Base-by-base conservation (phyloP, 2,888 invertebrate genomes). In the Formica aserva region DNA sequence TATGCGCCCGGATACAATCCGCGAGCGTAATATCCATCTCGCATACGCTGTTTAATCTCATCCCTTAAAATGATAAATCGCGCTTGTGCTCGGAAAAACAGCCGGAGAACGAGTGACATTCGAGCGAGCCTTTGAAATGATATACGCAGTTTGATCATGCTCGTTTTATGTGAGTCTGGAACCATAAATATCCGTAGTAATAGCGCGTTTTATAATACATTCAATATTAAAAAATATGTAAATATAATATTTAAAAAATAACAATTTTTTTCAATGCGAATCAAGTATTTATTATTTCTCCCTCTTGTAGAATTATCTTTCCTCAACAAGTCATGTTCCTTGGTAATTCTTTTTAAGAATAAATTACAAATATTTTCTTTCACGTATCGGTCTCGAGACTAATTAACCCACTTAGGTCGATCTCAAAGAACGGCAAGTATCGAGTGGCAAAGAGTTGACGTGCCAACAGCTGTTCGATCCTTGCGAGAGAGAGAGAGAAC, bases 1-100 rank as follows among this genome's bases (percentile, higher is more conserved):
- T 77, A 85, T 85, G 85, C 83, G 69, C 77, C 78, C 77, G 72
- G 72, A 52, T 66, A 77, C 77, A 65, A 69, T 65, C 35, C 48
- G 78, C 78, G 78, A 32, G 57, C 41, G 55, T 35, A 80, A 60
- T 60, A 71, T 80, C 35, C 45, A 80, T 80, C 57, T 69, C 57
- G 57, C 62, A 32, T 29, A 60, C 78, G 22, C 41, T 60, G 60
- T 71, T 71, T 69, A 69, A 80, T 60, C 38, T 35, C 45, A 26
- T n/a, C 45, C 78, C 60, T 80, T 62, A 71, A 80, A 80, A 80
- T 80, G 78, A 80, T 45, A 45, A 60, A 69, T 62, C 69, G 69
- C 32, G 41, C 29, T 67, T 60, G 69, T 41, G 67, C 22, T 32
- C 32, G 69, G 57, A 60, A 78, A 78, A 78, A 41, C 32, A 32